phyloP scores from a whole-genome alignment of 2,888 invertebrate genomes.

The Zygogramma bicolorata region DNA sequence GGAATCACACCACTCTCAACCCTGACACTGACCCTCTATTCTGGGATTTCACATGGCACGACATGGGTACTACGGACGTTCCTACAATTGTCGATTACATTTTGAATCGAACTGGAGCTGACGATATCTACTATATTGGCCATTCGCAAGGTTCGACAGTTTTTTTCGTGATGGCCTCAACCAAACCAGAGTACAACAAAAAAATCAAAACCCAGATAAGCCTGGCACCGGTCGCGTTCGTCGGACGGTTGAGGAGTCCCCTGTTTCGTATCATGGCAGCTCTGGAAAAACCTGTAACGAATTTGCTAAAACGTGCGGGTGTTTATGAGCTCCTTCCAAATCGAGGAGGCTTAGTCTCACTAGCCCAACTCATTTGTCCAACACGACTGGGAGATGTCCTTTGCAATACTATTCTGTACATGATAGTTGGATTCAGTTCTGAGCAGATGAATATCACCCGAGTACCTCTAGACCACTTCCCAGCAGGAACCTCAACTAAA shows the following conservation, averaged over 20 bases:
- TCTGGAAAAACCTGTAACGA: not conserved
- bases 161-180: slow-evolving; percentile 76
- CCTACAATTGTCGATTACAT: slow-evolving; percentile 85
- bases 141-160: slow-evolving; percentile 83
- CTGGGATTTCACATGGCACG: slow-evolving; percentile 79
- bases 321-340: slow-evolving; percentile 76
- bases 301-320: slow-evolving; percentile 61
- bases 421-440: slow-evolving; percentile 59
- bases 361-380: slow-evolving; percentile 46
- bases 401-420: slow-evolving; percentile 59
- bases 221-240: slow-evolving; percentile 77
- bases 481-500: slow-evolving; percentile 69
- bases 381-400: slow-evolving; percentile 35
- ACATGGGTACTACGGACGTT: slow-evolving; percentile 84
- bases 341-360: slow-evolving; percentile 63
- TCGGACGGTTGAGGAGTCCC: slow-evolving; percentile 68
- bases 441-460: slow-evolving; percentile 59
- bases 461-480: slow-evolving; percentile 53
- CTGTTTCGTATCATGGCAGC: slow-evolving; percentile 52
- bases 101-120: slow-evolving; percentile 70
- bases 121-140: slow-evolving; percentile 80
- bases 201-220: slow-evolving; percentile 77
- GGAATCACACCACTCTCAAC: slow-evolving; percentile 48
- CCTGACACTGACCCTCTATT: slow-evolving; percentile 59
- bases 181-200: slow-evolving; percentile 74